Base-by-base conservation (phyloP, 2,797 vertebrate species). In the Hoplostethus atlanticus region DNA sequence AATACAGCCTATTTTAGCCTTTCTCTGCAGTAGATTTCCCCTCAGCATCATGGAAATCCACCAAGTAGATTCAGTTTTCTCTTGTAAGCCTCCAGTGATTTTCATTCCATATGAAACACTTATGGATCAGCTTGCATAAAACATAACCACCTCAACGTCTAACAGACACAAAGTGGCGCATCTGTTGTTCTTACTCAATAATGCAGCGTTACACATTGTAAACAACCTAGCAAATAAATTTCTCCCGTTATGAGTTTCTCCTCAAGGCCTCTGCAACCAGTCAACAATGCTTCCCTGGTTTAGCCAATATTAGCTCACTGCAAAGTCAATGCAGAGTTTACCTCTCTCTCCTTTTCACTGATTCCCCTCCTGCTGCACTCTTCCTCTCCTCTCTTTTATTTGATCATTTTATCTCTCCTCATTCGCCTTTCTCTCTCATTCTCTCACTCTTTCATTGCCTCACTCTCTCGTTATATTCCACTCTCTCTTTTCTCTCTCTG, bases 241-340 rank as follows among this genome's bases (percentile, higher is more conserved):
- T 42, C 28, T 2, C 3, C 10, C 38, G 12, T 48, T 44, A 38
- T 47, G 17, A 4, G n/a, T 58, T 59, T 62, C 38, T 34, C 21
- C 47, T 58, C 31, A 68, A 67, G 31, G 48, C 7, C 51, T 28
- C n/a, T 9, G 40, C 52, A n/a, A 55, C 25, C 7, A 52, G 6
- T 12, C 2, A n/a, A 6, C 16, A 25, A 40, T 13, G 17, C 25
- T 52, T 6, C 21, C 25, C 13, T 3, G 31, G 42, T 44, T 58
- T 56, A 53, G 38, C 15, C 42, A 25, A 10, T 42, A 25, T 47
- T 12, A 57, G 30, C 31, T 59, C 38, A 8, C 13, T 71, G 54
- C 52, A 54, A 63, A 73, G 66, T 50, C 46, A 57, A 36, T 57
- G 62, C 76, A 86, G 55, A 86, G 55, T 21, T 16, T 64, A 64